phyloP scores from a whole-genome alignment of 1,140 invertebrate genomes.

The Drosophila tani region DNA sequence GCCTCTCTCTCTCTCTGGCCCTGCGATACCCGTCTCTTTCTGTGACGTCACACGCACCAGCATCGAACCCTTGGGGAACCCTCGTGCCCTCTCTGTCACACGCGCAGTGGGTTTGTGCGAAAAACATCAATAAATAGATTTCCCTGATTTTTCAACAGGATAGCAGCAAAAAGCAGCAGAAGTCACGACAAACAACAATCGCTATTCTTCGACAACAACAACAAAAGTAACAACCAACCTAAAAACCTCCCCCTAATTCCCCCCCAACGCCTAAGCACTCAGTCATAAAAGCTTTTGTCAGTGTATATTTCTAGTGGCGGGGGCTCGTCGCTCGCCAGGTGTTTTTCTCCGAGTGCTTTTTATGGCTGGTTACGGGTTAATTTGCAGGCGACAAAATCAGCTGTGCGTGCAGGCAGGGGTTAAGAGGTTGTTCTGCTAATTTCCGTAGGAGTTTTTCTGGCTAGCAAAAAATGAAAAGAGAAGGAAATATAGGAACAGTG shows the following conservation, averaged over 20 bases:
- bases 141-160: slow-evolving; percentile 85
- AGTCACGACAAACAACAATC: slow-evolving; percentile 20
- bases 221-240: neutral
- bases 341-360: slow-evolving; percentile 17
- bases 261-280: slow-evolving; percentile 16
- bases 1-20: slow-evolving; percentile 1
- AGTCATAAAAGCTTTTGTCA: slow-evolving; percentile 30
- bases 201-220: slow-evolving; percentile 5
- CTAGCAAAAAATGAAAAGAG: neutral
- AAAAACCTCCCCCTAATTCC: slow-evolving; percentile 15
- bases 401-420: slow-evolving; percentile 36
- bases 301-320: slow-evolving; percentile 19
- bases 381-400: slow-evolving; percentile 25
- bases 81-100: slow-evolving; percentile 22
- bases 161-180: slow-evolving; percentile 59
- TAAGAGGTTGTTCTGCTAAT: slow-evolving; percentile 32
- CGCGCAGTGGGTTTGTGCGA: slow-evolving; percentile 24
- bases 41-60: slow-evolving; percentile 26
- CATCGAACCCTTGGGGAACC: slow-evolving; percentile 38
- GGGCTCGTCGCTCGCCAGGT: slow-evolving; percentile 45
- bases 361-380: slow-evolving; percentile 25
- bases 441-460: slow-evolving; percentile 2
- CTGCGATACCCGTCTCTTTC: neutral
- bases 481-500: slow-evolving; percentile 2
- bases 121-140: slow-evolving; percentile 85